phyloP scores from a whole-genome alignment of 2,113 vertebrate genomes.

The Oryzias javanicus region DNA sequence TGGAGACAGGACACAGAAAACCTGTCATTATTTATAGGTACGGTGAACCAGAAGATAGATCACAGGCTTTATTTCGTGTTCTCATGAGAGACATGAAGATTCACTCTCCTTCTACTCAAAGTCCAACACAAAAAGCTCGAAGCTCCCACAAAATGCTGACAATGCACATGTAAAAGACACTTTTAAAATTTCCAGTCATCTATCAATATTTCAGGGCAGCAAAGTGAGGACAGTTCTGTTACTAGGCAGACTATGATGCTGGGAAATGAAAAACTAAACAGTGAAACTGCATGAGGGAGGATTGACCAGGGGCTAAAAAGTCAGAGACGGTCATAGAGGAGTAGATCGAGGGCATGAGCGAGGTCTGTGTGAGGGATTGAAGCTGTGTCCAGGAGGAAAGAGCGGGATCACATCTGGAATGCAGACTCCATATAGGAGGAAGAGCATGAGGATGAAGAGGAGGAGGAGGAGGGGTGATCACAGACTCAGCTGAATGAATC shows the following conservation, averaged over 20 bases:
- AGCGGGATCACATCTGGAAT: slow-evolving; percentile 67
- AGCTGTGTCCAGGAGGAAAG: slow-evolving; percentile 61
- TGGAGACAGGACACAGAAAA: slow-evolving; percentile 39
- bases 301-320: not conserved
- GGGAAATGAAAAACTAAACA: slow-evolving; percentile 6
- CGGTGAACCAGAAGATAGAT: slow-evolving; percentile 47
- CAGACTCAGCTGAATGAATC: slow-evolving; percentile 61
- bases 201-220: slow-evolving; percentile 56
- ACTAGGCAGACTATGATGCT: slow-evolving; percentile 55
- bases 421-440: slow-evolving; percentile 35
- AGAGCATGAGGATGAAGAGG: slow-evolving; percentile 16
- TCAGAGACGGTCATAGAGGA: not conserved
- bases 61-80: slow-evolving; percentile 49
- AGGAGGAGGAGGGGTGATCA: slow-evolving; percentile 29
- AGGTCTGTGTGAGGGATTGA: slow-evolving; percentile 26
- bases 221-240: slow-evolving; percentile 50
- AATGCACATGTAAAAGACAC: slow-evolving; percentile 20
- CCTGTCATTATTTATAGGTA: slow-evolving; percentile 63
- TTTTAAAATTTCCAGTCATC: slow-evolving; percentile 21
- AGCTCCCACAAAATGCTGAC: slow-evolving; percentile 18
- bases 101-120: slow-evolving; percentile 29
- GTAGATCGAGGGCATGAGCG: slow-evolving; percentile 1
- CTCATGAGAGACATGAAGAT: slow-evolving; percentile 40
- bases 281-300: not conserved
- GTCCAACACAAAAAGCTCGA: slow-evolving; percentile 8